Conservation (phyloP, 1,140 invertebrate species). For the Brachystomella parvula region DNA sequence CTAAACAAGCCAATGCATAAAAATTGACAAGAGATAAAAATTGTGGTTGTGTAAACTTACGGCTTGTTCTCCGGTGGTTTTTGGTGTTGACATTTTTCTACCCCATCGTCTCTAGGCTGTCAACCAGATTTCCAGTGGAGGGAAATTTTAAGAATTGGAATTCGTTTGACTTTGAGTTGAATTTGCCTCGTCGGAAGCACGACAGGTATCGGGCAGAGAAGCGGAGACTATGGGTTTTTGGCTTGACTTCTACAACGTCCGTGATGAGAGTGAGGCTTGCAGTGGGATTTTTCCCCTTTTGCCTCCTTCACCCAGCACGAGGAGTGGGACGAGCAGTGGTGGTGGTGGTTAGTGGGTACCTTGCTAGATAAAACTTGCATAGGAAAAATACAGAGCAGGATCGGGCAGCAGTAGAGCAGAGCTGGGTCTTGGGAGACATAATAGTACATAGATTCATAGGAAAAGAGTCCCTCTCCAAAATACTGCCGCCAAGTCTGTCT, state of each 20-base stretch:
- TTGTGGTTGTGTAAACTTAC: no score
- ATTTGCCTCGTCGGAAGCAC: neutral
- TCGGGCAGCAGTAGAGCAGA: neutral
- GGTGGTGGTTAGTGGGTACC: neutral
- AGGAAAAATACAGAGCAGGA: neutral
- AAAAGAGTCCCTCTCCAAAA: neutral
- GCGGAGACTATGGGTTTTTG: neutral
- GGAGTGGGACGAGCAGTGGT: no score
- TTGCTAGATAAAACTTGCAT: neutral
- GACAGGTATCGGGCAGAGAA: neutral
- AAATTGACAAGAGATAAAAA: no score
- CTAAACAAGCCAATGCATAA: no score
- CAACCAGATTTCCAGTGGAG: slow-evolving; percentile 14
- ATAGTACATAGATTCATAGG: neutral
- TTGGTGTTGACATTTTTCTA: slow-evolving; percentile 34
- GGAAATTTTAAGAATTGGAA: neutral
- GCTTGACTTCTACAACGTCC: slow-evolving; percentile 1
- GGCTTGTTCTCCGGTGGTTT: slow-evolving; percentile 27
- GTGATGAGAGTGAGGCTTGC: neutral
- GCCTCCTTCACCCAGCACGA: neutral
- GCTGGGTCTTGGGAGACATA: neutral
- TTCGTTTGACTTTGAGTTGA: neutral
- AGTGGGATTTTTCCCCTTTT: slow-evolving; percentile 3
- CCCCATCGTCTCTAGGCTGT: slow-evolving; percentile 22
- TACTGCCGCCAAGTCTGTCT: neutral